Conservation (phyloP, 2,797 vertebrate species). For the Prunella strophiata region DNA sequence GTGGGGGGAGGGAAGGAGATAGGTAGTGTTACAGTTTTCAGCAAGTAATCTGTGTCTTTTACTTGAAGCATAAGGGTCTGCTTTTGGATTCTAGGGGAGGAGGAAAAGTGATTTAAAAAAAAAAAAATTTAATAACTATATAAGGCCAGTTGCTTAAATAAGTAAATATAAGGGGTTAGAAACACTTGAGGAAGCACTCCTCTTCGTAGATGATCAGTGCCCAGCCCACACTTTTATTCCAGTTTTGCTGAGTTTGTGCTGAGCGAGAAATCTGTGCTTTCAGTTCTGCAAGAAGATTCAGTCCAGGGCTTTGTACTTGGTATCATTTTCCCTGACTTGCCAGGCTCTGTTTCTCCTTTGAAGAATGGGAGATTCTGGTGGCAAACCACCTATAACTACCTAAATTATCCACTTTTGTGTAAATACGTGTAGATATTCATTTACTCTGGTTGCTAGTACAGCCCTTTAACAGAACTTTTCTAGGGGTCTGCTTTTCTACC, state of each 20-base stretch:
- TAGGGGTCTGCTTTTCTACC: background rate
- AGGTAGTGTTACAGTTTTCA: background rate
- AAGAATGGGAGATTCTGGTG: background rate
- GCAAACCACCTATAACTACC: background rate
- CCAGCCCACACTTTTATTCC: background rate
- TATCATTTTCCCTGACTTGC: background rate
- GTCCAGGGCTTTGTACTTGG: background rate
- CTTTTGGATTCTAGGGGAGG: background rate
- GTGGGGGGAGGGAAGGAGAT: background rate
- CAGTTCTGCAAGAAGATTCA: background rate
- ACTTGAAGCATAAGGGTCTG: background rate
- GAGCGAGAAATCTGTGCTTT: background rate
- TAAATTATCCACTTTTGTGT: background rate
- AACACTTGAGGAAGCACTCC: background rate
- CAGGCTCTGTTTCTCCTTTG: background rate
- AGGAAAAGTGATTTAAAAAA: background rate
- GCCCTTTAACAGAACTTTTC: background rate
- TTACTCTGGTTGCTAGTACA: background rate
- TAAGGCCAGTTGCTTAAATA: background rate
- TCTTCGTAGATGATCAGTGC: background rate
- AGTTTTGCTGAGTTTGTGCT: background rate
- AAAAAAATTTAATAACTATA: fast-evolving
- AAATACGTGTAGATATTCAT: fast-evolving
- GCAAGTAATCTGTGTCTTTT: background rate
- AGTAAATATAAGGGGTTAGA: background rate